Conservation (phyloP, 1,140 invertebrate genomes). For the Phymastichus coffea region DNA sequence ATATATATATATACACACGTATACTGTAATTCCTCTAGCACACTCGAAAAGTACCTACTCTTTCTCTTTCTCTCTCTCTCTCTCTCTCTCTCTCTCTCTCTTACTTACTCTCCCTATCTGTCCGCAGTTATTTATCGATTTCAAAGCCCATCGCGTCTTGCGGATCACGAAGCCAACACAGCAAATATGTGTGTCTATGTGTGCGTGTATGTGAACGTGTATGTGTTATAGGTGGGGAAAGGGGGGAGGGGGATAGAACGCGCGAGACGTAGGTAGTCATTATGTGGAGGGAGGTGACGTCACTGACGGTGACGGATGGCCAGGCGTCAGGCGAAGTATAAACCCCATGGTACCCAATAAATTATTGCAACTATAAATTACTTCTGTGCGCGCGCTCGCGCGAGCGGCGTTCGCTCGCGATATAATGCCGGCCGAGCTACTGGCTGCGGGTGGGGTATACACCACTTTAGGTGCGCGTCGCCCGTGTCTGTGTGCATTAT, state of each 20-base stretch:
- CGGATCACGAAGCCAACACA: conserved; percentile 18
- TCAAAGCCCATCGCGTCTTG: conserved; percentile 26
- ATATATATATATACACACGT: no score
- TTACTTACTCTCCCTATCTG: conserved; percentile 18
- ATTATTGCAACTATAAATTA: conserved; percentile 61
- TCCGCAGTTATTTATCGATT: conserved; percentile 28
- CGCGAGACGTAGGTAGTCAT: conserved; percentile 50
- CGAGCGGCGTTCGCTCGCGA: conserved; percentile 51
- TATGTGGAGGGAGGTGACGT: conserved; percentile 57
- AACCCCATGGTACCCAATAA: conserved; percentile 59
- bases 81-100: no score
- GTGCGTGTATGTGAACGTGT: neutral
- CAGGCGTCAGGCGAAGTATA: conserved; percentile 57
- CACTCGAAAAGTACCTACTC: neutral
- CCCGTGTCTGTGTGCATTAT: neutral
- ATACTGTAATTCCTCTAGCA: conserved; percentile 7
- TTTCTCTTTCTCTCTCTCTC: neutral
- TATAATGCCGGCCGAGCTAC: conserved; percentile 48
- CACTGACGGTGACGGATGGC: conserved; percentile 59
- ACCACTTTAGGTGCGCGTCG: neutral
- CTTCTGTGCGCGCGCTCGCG: conserved; percentile 57
- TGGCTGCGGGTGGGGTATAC: conserved; percentile 44
- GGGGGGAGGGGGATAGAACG: conserved; percentile 25
- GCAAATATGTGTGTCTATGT: neutral
- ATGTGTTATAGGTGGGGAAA: conserved; percentile 15